Evolutionary conservation across 2,797 vertebrate genomes (phyloP), one percentile per base, ranked within the genome.

Genomic region (Chaetodon trifasciatus): DNA sequence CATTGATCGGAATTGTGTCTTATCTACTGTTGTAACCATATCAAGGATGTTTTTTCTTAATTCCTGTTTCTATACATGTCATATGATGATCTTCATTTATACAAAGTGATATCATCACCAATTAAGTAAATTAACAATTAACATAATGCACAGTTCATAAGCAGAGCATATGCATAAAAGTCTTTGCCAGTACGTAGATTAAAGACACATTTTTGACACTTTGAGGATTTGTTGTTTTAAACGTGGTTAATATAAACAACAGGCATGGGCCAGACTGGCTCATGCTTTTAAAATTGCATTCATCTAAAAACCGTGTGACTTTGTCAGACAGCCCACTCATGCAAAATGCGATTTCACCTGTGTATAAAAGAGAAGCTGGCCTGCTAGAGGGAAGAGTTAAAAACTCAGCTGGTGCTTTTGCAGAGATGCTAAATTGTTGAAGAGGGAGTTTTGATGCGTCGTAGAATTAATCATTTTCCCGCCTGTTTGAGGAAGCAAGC

Each of bases 251-350:
- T n/a, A n/a, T n/a, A n/a, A 81, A 65, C 46, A 28, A 28, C 28
- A 28, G 28, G 3, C 28, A 28, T 10, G 57, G 13, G 13, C 8
- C 13, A 64, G 28, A 58, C 35, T 23, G 23, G 10, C 40, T 55
- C 40, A 19, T 17, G 39, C 53, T 40, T 37, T 78, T 46, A 53
- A 60, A 53, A 39, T 66, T 40, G 65, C 49, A 3, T 56, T 60
- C 10, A 11, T 76, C 61, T 62, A 16, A 28, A 28, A 40, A 63
- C 35, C 37, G 55, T 10, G 53, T 78, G 65, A 56, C 19, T 24
- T 50, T 15, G 6, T 67, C 19, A 74, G 42, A 37, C 39, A 24
- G 35, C 16, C 24, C 28, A 8, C 53, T 52, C 13, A 16, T 52
- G 74, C 23, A n/a, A 8, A 35, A n/a, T n/a, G 67, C 8, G 0